phyloP scores from a whole-genome alignment of 1,140 invertebrate species.

The Paralvinella palmiformis region DNA sequence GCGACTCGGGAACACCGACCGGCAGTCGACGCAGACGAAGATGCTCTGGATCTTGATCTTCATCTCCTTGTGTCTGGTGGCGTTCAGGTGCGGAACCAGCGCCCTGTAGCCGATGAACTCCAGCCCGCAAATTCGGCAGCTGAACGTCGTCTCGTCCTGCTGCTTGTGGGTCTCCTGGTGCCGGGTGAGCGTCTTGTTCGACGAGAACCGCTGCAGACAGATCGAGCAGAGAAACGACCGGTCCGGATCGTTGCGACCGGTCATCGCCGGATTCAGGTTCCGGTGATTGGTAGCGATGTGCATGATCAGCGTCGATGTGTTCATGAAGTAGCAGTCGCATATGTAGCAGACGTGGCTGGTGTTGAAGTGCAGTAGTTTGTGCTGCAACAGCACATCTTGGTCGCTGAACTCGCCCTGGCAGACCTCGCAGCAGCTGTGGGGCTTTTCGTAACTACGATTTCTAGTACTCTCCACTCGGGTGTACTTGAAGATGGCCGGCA shows the following conservation, averaged over 20 bases:
- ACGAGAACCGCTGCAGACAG: conserved; percentile 21
- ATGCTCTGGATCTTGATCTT: conserved; percentile 24
- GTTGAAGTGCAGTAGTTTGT: conserved; percentile 23
- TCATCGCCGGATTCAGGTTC: not conserved
- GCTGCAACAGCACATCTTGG: conserved; percentile 11
- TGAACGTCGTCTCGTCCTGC: conserved; percentile 9
- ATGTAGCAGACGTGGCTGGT: conserved; percentile 21
- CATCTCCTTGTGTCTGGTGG: conserved; percentile 18
- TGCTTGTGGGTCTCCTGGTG: conserved; percentile 12
- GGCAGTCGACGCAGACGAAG: conserved; percentile 39
- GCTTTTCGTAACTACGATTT: too few species aligned
- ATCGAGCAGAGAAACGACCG: conserved; percentile 13
- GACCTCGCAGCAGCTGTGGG: too few species aligned
- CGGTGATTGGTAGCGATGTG: conserved; percentile 18
- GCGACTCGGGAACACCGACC: conserved; percentile 34
- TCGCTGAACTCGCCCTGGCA: conserved; percentile 18
- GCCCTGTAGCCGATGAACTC: conserved; percentile 10
- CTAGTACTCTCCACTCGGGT: too few species aligned
- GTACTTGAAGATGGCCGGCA: too few species aligned
- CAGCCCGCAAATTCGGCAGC: conserved; percentile 17
- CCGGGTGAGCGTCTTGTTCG: conserved; percentile 16
- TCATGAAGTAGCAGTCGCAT: conserved; percentile 22
- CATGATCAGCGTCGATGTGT: conserved; percentile 14
- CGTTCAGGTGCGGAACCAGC: conserved; percentile 18
- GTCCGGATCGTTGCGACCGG: not conserved